Percentiles rank a stretch among this genome's conserved stretches.
These are phyloP conservation scores for Myzus persicae DNA, from an alignment of 1,140 invertebrate species.

Conservation along the genomic window DNA sequence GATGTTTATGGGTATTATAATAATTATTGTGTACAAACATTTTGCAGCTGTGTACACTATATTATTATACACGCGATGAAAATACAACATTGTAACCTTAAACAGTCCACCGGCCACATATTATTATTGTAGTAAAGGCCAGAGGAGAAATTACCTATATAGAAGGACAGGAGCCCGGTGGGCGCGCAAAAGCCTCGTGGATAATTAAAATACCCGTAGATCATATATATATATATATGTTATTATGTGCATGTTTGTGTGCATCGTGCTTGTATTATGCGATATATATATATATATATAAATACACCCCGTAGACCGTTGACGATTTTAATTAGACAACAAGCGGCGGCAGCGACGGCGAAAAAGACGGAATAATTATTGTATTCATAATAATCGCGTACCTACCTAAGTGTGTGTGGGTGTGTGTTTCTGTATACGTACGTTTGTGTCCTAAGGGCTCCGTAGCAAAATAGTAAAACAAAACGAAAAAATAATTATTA, in stretches of 20 bases:
- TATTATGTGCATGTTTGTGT: neutral
- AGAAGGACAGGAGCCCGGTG: neutral
- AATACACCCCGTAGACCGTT: neutral
- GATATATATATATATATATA: neutral
- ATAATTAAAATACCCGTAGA: neutral
- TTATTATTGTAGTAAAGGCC: neutral
- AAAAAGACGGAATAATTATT: conserved; percentile 24
- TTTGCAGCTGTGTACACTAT: neutral
- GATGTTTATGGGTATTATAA: neutral
- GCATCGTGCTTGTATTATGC: neutral
- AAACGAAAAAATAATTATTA: neutral
- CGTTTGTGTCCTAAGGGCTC: neutral
- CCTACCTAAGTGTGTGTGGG: too few species aligned
- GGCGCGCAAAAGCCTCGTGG: neutral
- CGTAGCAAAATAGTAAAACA: neutral
- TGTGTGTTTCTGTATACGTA: conserved; percentile 59
- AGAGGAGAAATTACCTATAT: neutral
- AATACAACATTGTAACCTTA: too few species aligned
- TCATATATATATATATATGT: neutral
- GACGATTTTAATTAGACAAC: conserved; percentile 35
- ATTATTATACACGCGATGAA: too few species aligned
- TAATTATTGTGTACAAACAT: neutral
- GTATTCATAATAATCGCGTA: neutral
- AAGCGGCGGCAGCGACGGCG: neutral
- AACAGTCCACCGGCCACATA: too few species aligned